Evolutionary conservation across 1,140 invertebrate genomes (phyloP), one percentile per base, ranked within the genome.

Genomic region (Argopecten irradians): DNA sequence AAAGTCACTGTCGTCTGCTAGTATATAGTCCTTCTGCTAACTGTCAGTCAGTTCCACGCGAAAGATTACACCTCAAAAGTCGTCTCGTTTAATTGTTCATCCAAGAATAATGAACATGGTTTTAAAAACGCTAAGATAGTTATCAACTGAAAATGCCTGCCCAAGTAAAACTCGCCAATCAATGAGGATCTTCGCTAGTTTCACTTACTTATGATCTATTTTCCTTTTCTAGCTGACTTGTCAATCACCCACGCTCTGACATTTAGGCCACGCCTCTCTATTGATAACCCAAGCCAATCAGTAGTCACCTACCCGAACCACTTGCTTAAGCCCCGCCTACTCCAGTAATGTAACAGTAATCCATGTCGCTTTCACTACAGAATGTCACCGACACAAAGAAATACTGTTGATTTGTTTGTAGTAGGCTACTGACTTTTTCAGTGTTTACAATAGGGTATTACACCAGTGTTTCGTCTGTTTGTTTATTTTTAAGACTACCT

Each of bases 251-350:
- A 71, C 55, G 55, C 55, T 28, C 55, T 71, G 55, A 71, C 55
- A 28, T 71, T 71, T 71, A 71, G 11, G 28, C 55, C 7, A 22
- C 55, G n/a, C 55, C 55, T n/a, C 1, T 16, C 22, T 71, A 71
- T 71, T 71, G 55, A 71, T 71, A 5, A 71, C 55, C 5, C 2
- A 5, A 71, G 55, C 55, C 55, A 71, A 71, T 71, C 55, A 71
- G n/a, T n/a, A 19, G 5, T 22, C 22, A 71, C 22, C 22, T 71
- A 71, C 55, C 55, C 55, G n/a, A 71, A 71, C 55, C 55, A 71
- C 55, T 71, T 71, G 55, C 55, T n/a, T 71, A 71, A 71, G 55
- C 55, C 55, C 55, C 55, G 55, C 55, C 55, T n/a, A 71, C 55
- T 16, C 22, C 55, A 71, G 55, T 71, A 71, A 3, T 71, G 55